Evolutionary conservation across 1,140 invertebrate genomes (phyloP), one percentile per base, ranked within the genome.

Genomic region (Lordiphosa collinella): DNA sequence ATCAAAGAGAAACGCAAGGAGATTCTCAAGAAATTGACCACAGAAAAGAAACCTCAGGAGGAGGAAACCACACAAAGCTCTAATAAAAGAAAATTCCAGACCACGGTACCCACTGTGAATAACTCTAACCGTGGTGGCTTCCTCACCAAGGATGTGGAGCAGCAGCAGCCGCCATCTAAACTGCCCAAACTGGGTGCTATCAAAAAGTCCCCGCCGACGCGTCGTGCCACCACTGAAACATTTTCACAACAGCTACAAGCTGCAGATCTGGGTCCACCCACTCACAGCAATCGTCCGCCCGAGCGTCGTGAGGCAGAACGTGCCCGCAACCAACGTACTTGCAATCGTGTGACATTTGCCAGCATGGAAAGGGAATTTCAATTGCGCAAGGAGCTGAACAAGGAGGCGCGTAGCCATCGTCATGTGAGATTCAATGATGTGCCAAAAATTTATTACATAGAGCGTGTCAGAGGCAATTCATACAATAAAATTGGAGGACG

Each of bases 261-360:
- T 8, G 38, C 43, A 0, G 59, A 76, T 57, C 13, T 32, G 10
- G 12, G 0, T 11, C 7, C 8, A 2, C 32, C 50, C 48, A 31
- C 12, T 9, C 12, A 6, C 4, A 0, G 0, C 22, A 13, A 3
- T 10, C 66, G 66, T 8, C 50, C 54, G 0, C 12, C 36, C 4
- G 71, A 80, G 25, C 65, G 79, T 1, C 78, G 62, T 11, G 66
- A 57, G 0, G 75, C 64, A 0, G 40, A 66, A 31, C 8, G 8
- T 4, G 62, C 75, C 0, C 70, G 85, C 9, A 78, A 51, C 40
- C 55, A 57, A 43, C 58, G 76, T 5, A 86, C 84, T 18, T 79
- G 65, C 11, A 87, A 87, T 50, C 78, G 78, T 1, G 74, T 79
- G 1, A 82, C 63, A 11, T 87, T 87, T 44, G 79, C 75, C 0